phyloP scores from a whole-genome alignment of 2,888 invertebrate genomes.

The Dione juno region DNA sequence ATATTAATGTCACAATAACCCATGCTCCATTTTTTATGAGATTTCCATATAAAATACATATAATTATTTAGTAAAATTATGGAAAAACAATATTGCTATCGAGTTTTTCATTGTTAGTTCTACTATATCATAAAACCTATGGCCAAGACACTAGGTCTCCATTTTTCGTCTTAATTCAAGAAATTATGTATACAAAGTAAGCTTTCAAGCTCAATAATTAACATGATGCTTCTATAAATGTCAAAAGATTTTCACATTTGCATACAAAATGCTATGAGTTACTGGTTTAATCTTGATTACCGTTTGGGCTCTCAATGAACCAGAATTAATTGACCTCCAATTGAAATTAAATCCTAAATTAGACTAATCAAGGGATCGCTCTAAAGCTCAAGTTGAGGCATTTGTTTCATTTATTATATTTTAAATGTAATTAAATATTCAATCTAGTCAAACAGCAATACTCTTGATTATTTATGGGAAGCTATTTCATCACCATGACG shows the following conservation, averaged over 20 bases:
- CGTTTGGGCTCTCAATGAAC: conserved; percentile 12
- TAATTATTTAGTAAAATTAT: too few relatives aligned
- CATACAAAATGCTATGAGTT: conserved; percentile 4
- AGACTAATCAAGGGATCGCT: conserved; percentile 33
- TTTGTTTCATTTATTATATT: conserved; percentile 32
- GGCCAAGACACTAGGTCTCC: too few relatives aligned
- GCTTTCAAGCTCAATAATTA: too few relatives aligned
- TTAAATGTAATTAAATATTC: conserved; percentile 1
- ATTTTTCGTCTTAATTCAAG: too few relatives aligned
- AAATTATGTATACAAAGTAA: too few relatives aligned
- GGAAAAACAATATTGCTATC: too few relatives aligned
- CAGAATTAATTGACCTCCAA: conserved; percentile 24
- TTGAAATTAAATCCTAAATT: conserved; percentile 35
- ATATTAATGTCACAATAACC: too few relatives aligned
- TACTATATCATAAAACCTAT: too few relatives aligned
- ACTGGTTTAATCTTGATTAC: neutral
- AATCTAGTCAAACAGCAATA: neutral
- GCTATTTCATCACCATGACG: too few relatives aligned
- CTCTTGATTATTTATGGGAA: neutral
- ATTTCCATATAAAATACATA: too few relatives aligned
- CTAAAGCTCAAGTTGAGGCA: conserved; percentile 21
- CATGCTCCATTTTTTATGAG: too few relatives aligned
- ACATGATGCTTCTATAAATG: neutral
- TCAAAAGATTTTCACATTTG: conserved; percentile 5
- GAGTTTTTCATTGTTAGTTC: too few relatives aligned